phyloP scores from a whole-genome alignment of 2,113 vertebrate genomes.

The Triplophysa rosa region DNA sequence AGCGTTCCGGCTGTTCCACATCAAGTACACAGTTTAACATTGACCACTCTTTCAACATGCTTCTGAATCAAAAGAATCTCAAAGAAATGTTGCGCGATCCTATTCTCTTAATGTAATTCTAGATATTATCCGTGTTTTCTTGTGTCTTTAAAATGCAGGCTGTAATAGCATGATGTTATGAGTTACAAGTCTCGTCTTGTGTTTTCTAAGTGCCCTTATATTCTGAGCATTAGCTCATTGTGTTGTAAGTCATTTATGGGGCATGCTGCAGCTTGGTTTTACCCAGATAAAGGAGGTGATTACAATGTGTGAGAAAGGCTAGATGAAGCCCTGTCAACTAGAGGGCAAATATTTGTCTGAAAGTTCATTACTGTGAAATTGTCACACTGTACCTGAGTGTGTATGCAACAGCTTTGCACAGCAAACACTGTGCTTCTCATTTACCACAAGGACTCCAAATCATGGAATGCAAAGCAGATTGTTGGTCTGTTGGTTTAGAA shows the following conservation, averaged over 20 bases:
- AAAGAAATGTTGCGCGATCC: neutral
- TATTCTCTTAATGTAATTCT: neutral
- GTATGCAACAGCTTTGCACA: neutral
- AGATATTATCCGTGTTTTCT: neutral
- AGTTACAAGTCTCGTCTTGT: conserved; percentile 59
- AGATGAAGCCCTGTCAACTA: conserved; percentile 19
- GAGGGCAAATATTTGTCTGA: conserved; percentile 21
- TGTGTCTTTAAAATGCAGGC: neutral
- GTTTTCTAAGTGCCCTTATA: neutral
- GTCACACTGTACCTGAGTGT: neutral
- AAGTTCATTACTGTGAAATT: conserved; percentile 24
- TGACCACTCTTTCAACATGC: neutral
- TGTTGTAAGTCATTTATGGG: conserved; percentile 37
- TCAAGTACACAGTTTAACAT: neutral
- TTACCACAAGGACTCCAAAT: neutral
- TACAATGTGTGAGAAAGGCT: conserved; percentile 28
- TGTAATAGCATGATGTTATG: conserved; percentile 40
- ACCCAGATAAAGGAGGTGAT: conserved; percentile 36
- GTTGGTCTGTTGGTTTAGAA: neutral
- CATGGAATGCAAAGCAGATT: neutral
- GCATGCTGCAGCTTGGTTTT: conserved; percentile 34
- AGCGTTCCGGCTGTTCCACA: neutral
- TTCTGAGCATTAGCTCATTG: conserved; percentile 37
- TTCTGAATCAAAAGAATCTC: neutral
- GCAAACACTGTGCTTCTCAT: neutral